Percentiles rank a stretch among this genome's conserved stretches.
These are phyloP conservation scores for Hydra vulgaris DNA, from an alignment of 30 jellyfish, hydroid and myxozoan species.

Conservation along the genomic window DNA sequence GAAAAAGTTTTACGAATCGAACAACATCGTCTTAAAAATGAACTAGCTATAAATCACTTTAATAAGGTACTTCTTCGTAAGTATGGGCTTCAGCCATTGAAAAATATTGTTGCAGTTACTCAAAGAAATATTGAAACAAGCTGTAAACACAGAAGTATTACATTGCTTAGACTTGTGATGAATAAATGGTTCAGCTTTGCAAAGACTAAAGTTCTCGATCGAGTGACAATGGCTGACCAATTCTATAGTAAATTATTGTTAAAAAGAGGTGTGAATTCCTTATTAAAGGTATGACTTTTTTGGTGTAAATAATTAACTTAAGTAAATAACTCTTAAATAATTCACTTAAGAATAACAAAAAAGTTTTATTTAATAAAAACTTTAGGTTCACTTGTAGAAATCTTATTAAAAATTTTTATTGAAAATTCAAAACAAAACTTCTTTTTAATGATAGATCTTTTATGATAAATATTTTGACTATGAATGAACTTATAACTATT, in stretches of 20 bases:
- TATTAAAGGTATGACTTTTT: constrained; percentile 41
- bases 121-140: constrained; percentile 45
- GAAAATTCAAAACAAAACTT: too few relatives aligned
- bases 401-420: too few relatives aligned
- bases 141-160: constrained; percentile 26
- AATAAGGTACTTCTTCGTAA: constrained; percentile 22
- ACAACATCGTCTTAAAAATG: constrained; percentile 25
- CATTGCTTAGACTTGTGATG: constrained; percentile 11
- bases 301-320: not conserved
- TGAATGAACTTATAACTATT: too few relatives aligned
- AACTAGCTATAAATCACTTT: constrained; percentile 39
- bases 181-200: constrained; percentile 42
- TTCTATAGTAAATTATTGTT: constrained; percentile 33
- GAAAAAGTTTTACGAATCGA: constrained; percentile 50
- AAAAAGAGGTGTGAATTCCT: constrained; percentile 42
- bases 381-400: not conserved
- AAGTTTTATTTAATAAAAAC: too few relatives aligned
- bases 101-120: constrained; percentile 31
- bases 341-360: not conserved
- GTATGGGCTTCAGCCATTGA: constrained; percentile 78
- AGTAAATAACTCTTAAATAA: not conserved
- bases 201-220: constrained; percentile 22
- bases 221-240: constrained; percentile 31
- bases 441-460: too few relatives aligned
- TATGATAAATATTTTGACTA: too few relatives aligned